Base-by-base conservation (phyloP, 2,113 vertebrate species). In the Nerophis lumbriciformis region DNA sequence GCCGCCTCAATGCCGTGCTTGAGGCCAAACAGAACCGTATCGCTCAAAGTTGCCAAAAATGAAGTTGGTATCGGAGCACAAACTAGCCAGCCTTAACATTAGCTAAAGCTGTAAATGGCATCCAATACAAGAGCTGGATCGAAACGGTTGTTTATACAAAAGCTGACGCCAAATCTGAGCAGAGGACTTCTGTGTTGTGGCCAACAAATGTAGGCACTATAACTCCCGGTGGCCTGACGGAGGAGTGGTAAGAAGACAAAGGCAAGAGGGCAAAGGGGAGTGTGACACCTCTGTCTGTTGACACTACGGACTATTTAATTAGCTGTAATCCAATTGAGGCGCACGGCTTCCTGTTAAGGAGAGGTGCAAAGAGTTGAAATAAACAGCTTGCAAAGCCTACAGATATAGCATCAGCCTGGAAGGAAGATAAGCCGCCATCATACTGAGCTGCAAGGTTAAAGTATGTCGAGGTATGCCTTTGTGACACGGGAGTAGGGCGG, bases 281-380 rank as follows among this genome's bases (percentile, higher is more conserved):
- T 54, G 58, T 53, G 65, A 75, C 79, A 78, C 75, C 78, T 80
- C 61, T 44, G 60, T 76, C 63, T 84, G 82, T 85, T 77, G 73
- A 81, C 76, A 54, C 73, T 72, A 71, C 71, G 70, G 69, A 72
- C 55, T 77, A 86, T 88, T 85, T 85, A 84, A 87, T 87, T 83
- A 86, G 83, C 85, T 49, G 76, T 84, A 86, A 89, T 83, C 82
- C 80, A 89, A 87, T 84, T 83, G 79, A 80, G 59, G 69, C 59
- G 62, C 71, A 67, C 19, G 45, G 76, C 78, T 84, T 90, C 88
- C 86, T 88, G 83, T 83, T 66, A 84, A 65, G 56, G 8, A 68
- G 71, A 85, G 75, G 80, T 75, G 77, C 71, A 75, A 84, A 79
- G 69, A 77, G 78, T 79, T 28, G 58, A 85, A 86, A 87, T 82